Evolutionary conservation across 2,797 vertebrate species (phyloP).

Genomic region (Psittacula derbiana): DNA sequence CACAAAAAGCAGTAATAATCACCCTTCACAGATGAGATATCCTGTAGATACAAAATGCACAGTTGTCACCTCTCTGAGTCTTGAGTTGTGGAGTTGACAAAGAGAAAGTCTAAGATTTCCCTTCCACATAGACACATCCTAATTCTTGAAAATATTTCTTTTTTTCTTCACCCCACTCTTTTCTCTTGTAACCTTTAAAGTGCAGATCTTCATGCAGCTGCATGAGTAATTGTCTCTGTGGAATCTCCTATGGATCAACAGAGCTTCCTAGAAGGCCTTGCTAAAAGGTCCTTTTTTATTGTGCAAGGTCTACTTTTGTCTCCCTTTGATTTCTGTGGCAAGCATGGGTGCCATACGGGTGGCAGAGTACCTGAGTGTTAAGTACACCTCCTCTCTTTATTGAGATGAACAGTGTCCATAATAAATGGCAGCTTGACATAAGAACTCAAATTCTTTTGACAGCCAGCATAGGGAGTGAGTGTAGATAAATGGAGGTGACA

Average conservation of each 20-base stretch:
- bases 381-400: neutral
- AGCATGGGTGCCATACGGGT: neutral
- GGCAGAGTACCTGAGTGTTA: neutral
- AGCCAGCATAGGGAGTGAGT: neutral
- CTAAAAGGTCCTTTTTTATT: neutral
- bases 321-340: neutral
- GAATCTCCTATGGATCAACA: neutral
- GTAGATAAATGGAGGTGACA: neutral
- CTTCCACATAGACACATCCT: neutral
- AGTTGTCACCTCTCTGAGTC: neutral
- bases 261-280: neutral
- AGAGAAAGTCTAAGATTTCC: neutral
- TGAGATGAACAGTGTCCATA: neutral
- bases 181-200: neutral
- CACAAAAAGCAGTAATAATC: slow-evolving; percentile 2
- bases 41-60: neutral
- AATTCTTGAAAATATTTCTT: neutral
- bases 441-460: neutral
- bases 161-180: rapidly evolving
- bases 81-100: neutral
- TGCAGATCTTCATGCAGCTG: neutral
- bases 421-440: neutral
- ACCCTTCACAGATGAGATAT: neutral
- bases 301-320: neutral
- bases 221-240: neutral